A percentile compares a stretch with the other conserved stretches of the same genome.
Conservation (phyloP, 1,140 invertebrate genomes). For the Limonius californicus region DNA sequence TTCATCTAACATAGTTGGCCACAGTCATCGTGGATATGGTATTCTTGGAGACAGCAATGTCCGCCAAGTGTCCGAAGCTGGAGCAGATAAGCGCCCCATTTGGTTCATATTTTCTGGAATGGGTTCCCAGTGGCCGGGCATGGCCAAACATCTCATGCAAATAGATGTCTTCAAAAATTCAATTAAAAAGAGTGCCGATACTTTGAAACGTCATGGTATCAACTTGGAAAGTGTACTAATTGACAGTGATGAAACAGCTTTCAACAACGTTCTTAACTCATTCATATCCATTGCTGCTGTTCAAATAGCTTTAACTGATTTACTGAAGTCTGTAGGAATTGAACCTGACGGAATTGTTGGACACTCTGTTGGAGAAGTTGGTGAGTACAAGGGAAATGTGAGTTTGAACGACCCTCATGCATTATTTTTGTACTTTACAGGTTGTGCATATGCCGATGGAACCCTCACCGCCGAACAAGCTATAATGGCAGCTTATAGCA, state of each 20-base stretch:
- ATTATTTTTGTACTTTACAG: conserved; percentile 49
- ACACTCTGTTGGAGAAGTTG: conserved; percentile 91
- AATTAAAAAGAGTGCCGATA: conserved; percentile 70
- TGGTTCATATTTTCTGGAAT: conserved; percentile 96
- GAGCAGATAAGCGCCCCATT: conserved; percentile 67
- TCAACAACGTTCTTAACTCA: conserved; percentile 79
- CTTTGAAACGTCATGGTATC: conserved; percentile 71
- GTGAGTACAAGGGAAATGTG: conserved; percentile 36
- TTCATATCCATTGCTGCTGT: conserved; percentile 94
- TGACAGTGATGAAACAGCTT: conserved; percentile 68
- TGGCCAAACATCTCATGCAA: conserved; percentile 80
- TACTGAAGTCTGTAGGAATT: conserved; percentile 73
- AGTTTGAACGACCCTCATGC: no score
- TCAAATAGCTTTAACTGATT: conserved; percentile 88
- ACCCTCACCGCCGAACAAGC: conserved; percentile 90
- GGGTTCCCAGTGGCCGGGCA: conserved; percentile 95
- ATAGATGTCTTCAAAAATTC: conserved; percentile 76
- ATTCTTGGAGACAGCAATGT: conserved; percentile 53
- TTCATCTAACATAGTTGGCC: conserved; percentile 61
- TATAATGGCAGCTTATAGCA: conserved; percentile 86
- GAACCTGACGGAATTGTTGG: conserved; percentile 91
- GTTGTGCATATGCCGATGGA: conserved; percentile 96
- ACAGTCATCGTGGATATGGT: conserved; percentile 73
- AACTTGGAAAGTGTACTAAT: conserved; percentile 79
- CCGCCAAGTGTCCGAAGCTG: conserved; percentile 34